These are phyloP conservation scores for Phytoseiulus persimilis DNA, from an alignment of 2,888 invertebrate species.

Conservation along the genomic window DNA sequence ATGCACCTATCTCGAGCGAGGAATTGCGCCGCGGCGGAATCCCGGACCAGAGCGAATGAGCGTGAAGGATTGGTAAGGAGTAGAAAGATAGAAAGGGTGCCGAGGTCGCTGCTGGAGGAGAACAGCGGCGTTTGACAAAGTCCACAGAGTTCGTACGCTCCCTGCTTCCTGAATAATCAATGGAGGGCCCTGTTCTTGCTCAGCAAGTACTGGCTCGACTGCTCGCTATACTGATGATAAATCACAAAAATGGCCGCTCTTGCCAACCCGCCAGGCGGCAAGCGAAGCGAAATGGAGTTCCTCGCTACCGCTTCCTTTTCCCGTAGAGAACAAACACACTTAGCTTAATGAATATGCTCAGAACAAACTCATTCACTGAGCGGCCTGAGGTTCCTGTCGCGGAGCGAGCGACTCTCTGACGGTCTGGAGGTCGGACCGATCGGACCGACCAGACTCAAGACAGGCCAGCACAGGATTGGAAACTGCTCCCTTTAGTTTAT, in stretches of 20 bases:
- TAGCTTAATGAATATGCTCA: background rate
- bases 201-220: background rate
- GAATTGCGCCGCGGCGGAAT: too few species aligned
- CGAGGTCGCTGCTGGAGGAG: background rate
- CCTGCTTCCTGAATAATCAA: background rate
- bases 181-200: background rate
- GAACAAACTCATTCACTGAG: background rate
- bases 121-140: background rate
- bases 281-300: background rate
- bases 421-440: background rate
- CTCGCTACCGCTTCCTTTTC: background rate
- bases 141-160: background rate
- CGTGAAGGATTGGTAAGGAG: background rate
- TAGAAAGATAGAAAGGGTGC: background rate
- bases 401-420: background rate
- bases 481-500: background rate
- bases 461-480: background rate
- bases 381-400: background rate
- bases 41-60: background rate
- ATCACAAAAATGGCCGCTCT: background rate
- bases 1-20: too few species aligned
- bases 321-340: slow-evolving; percentile 5
- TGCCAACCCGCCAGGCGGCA: background rate
- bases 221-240: background rate
- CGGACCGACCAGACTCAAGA: background rate